These are phyloP conservation scores for Plecotus auritus DNA, from an alignment of 2,113 vertebrate species.

Conservation along the genomic window DNA sequence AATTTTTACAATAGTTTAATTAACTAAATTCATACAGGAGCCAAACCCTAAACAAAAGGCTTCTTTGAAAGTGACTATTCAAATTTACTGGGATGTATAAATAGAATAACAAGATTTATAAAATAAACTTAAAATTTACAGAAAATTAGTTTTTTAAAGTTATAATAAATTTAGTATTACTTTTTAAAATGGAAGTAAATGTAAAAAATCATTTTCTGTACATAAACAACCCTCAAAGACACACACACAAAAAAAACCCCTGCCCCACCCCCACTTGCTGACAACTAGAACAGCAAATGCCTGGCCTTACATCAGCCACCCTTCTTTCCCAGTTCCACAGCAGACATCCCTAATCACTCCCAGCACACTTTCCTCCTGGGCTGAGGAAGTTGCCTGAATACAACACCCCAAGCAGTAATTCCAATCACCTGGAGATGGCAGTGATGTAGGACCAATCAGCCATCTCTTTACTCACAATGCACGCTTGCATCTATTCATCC, in stretches of 20 bases:
- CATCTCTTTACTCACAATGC: not conserved
- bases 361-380: not conserved
- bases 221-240: not conserved
- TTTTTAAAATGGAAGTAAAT: constrained; percentile 25
- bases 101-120: not conserved
- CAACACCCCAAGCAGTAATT: not conserved
- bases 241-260: not conserved
- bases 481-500: not conserved
- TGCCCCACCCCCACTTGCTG: not conserved
- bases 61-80: not conserved
- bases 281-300: not conserved
- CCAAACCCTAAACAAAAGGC: not conserved
- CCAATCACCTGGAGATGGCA: not conserved
- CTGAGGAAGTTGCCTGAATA: not conserved
- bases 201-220: not conserved
- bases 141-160: not conserved
- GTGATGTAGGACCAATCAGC: not conserved
- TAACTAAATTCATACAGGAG: not conserved
- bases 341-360: not conserved
- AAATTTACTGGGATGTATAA: not conserved
- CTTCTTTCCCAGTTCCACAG: not conserved
- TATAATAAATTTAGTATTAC: not conserved
- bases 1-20: not conserved
- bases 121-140: constrained; percentile 7
- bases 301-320: not conserved